Percentiles rank a stretch among this genome's conserved stretches.
Evolutionary conservation across 1,140 invertebrate genomes (phyloP).

Genomic region (Drosophila hydei): DNA sequence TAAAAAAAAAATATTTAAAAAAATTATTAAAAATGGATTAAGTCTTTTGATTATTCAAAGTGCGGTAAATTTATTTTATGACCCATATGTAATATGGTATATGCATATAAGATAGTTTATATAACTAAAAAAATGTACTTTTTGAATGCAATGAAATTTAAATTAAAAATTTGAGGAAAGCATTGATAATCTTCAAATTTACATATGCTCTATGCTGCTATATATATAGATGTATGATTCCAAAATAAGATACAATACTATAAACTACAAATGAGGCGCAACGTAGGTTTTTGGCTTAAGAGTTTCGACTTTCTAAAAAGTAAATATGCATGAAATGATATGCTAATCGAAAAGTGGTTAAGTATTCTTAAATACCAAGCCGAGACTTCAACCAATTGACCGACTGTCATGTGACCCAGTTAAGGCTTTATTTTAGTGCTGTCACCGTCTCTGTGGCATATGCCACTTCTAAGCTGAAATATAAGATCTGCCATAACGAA

Average conservation of each 20-base stretch:
- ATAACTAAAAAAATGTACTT: background rate
- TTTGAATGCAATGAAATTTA: background rate
- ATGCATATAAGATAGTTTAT: background rate
- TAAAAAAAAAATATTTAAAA: too few species aligned
- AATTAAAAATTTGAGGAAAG: background rate
- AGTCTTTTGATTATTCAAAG: too few species aligned
- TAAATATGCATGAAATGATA: constrained; percentile 24
- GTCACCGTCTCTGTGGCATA: constrained; percentile 33
- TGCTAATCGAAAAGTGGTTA: constrained; percentile 28
- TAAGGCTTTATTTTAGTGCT: constrained; percentile 38
- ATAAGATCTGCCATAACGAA: constrained; percentile 68
- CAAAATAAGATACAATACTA: background rate
- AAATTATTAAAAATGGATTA: too few species aligned
- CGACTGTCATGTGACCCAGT: constrained; percentile 49
- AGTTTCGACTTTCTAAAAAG: constrained; percentile 23
- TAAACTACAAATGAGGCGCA: background rate
- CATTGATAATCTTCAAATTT: background rate
- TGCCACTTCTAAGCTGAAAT: constrained; percentile 31
- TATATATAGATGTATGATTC: background rate
- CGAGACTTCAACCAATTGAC: constrained; percentile 20
- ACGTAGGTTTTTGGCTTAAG: constrained; percentile 1
- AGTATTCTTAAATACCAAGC: constrained; percentile 22
- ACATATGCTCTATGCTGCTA: background rate
- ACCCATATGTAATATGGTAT: too few species aligned
- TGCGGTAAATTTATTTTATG: too few species aligned